phyloP scores from a whole-genome alignment of 1,140 invertebrate species.

The Monomorium pharaonis region DNA sequence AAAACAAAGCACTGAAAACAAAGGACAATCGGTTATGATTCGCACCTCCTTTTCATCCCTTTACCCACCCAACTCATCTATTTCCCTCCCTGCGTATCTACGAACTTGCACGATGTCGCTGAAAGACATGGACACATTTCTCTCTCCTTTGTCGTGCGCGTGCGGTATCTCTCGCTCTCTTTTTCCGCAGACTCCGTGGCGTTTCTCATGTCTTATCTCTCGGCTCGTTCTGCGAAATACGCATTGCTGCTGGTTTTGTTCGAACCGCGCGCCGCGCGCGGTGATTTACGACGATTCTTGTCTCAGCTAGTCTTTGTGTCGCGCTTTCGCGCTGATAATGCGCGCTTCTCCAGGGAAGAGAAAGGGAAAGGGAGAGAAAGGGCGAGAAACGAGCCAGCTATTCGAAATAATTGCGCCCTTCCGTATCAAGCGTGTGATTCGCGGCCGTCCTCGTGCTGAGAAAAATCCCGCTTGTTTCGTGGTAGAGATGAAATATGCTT shows the following conservation, averaged over 20 bases:
- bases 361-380: background rate
- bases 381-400: background rate
- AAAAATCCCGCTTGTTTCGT: slow-evolving; percentile 29
- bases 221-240: slow-evolving; percentile 55
- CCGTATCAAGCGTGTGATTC: slow-evolving; percentile 33
- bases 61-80: background rate
- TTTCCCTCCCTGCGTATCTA: slow-evolving; percentile 30
- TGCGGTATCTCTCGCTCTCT: slow-evolving; percentile 34
- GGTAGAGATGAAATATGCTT: slow-evolving; percentile 26
- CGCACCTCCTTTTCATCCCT: slow-evolving; percentile 55
- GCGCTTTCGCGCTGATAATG: slow-evolving; percentile 30
- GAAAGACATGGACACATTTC: slow-evolving; percentile 65
- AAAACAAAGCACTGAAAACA: slow-evolving; percentile 74
- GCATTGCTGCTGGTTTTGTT: slow-evolving; percentile 70
- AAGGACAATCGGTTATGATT: slow-evolving; percentile 76
- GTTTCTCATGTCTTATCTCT: slow-evolving; percentile 65
- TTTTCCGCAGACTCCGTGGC: slow-evolving; percentile 29
- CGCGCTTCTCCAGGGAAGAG: background rate
- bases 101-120: slow-evolving; percentile 30
- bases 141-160: slow-evolving; percentile 64
- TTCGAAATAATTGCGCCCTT: slow-evolving; percentile 47
- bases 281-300: slow-evolving; percentile 63
- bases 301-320: slow-evolving; percentile 43
- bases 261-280: slow-evolving; percentile 33
- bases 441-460: slow-evolving; percentile 23